phyloP scores from a whole-genome alignment of 2,113 vertebrate genomes.

The Mustela lutreola region DNA sequence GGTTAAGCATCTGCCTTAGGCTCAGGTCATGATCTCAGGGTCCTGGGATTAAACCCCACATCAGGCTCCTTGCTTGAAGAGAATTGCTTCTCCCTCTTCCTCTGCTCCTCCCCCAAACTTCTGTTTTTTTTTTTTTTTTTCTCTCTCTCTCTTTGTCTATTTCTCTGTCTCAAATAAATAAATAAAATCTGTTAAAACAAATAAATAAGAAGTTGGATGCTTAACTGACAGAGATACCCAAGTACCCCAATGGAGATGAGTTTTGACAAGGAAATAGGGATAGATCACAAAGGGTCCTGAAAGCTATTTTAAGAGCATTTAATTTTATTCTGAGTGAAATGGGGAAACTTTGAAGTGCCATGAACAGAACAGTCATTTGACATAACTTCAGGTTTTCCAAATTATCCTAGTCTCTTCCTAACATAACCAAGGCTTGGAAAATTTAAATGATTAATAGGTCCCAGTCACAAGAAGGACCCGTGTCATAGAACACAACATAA shows the following conservation, averaged over 20 bases:
- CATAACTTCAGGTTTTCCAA: neutral
- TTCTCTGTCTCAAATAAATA: neutral
- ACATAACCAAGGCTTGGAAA: neutral
- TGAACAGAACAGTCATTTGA: neutral
- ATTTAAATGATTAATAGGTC: neutral
- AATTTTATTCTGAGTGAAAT: neutral
- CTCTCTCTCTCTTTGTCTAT: neutral
- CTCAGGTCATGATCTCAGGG: neutral
- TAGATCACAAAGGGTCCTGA: neutral
- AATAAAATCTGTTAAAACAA: neutral
- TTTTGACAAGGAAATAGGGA: neutral
- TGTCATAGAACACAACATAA: neutral
- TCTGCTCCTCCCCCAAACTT: neutral
- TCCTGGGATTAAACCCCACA: neutral
- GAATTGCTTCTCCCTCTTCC: neutral
- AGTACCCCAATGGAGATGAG: neutral
- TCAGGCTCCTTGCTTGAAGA: neutral
- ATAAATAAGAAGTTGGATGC: neutral
- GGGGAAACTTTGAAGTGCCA: neutral
- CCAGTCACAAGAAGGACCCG: neutral
- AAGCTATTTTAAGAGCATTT: neutral
- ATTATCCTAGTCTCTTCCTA: neutral
- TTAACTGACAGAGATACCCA: neutral
- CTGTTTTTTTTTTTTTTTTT: neutral
- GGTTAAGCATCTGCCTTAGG: neutral